phyloP scores from a whole-genome alignment of 30 jellyfish, hydroid and myxozoan genomes.

The Clytia hemisphaerica region DNA sequence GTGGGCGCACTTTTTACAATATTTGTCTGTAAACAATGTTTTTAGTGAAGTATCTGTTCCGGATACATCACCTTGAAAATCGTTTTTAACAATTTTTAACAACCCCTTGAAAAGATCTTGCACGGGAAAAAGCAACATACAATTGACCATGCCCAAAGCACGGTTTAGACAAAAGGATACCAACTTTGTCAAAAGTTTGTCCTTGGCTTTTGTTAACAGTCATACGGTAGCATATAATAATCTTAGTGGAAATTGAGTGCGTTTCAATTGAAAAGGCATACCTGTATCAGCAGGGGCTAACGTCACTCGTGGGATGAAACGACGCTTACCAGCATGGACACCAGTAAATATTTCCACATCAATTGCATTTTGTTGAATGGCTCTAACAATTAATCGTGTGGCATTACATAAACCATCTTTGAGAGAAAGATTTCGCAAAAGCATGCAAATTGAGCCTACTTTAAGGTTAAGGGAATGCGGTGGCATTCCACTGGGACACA shows the following conservation, averaged over 20 bases:
- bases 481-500: conserved; percentile 32
- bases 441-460: conserved; percentile 9
- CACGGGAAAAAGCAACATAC: not conserved
- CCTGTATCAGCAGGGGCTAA: conserved; percentile 1
- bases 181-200: no score
- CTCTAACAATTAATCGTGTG: conserved; percentile 21
- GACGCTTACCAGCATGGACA: conserved; percentile 7
- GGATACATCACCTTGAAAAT: no score
- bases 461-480: not conserved
- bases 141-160: not conserved
- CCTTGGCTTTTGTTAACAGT: no score
- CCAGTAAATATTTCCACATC: conserved; percentile 17
- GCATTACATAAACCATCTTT: conserved; percentile 26
- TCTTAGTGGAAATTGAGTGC: not conserved
- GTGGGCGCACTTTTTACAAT: no score
- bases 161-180: no score
- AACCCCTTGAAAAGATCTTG: no score
- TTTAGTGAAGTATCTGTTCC: no score
- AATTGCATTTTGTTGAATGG: conserved; percentile 6
- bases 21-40: no score
- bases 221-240: no score
- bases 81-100: no score
- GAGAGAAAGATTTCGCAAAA: conserved; percentile 18
- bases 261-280: not conserved
- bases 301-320: conserved; percentile 2